A percentile compares a stretch with the other conserved stretches of the same genome.
phyloP scores from a whole-genome alignment of 2,113 vertebrate genomes.

The Hippocampus mohnikei region DNA sequence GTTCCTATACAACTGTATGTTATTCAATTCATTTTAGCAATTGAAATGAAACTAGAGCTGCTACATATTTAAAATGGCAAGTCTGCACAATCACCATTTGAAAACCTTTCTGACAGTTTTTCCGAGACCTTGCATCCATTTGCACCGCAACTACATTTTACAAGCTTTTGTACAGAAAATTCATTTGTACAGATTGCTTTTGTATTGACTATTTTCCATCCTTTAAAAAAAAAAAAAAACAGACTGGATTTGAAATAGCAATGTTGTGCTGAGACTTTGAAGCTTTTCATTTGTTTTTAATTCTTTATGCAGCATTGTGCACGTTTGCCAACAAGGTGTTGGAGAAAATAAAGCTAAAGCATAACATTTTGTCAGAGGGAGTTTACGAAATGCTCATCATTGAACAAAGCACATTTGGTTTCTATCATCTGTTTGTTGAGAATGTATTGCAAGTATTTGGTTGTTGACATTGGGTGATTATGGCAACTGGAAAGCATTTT shows the following conservation, averaged over 20 bases:
- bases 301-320: conserved; percentile 60
- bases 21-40: conserved; percentile 49
- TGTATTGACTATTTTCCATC: conserved; percentile 78
- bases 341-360: conserved; percentile 55
- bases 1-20: conserved; percentile 17
- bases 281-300: conserved; percentile 68
- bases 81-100: conserved; percentile 58
- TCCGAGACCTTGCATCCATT: conserved; percentile 64
- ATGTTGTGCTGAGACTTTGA: conserved; percentile 62
- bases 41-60: conserved; percentile 84
- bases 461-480: conserved; percentile 48
- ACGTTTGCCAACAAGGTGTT: conserved; percentile 68
- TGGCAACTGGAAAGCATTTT: conserved; percentile 64
- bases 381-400: conserved; percentile 44
- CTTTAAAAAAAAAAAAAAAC: conserved; percentile 70
- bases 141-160: conserved; percentile 77
- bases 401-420: conserved; percentile 53
- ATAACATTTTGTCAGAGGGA: conserved; percentile 57
- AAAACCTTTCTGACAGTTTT: conserved; percentile 47
- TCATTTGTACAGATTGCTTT: conserved; percentile 78
- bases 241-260: conserved; percentile 52
- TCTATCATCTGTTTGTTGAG: conserved; percentile 32
- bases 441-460: conserved; percentile 45
- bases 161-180: conserved; percentile 80
- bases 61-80: conserved; percentile 74